Percentiles rank a stretch among this genome's conserved stretches.
These are phyloP conservation scores for Scaptomyza graminum DNA, from an alignment of 1,140 invertebrate genomes.

Conservation along the genomic window DNA sequence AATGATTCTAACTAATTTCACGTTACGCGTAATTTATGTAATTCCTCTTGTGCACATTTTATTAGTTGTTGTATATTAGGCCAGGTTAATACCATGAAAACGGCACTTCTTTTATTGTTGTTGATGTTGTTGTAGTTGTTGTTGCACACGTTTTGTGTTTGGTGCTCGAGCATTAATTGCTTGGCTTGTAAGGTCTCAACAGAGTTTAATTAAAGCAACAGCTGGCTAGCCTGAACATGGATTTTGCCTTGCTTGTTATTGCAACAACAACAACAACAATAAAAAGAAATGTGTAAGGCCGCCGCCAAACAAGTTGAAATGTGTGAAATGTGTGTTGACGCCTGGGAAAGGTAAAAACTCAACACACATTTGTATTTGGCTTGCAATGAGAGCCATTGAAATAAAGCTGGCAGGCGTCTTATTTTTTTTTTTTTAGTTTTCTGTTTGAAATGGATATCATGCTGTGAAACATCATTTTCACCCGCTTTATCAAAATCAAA, in stretches of 20 bases:
- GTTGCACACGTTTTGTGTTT: constrained; percentile 26
- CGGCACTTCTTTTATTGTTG: constrained; percentile 61
- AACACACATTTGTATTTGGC: neutral
- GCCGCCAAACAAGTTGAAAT: constrained; percentile 55
- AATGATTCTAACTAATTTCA: constrained; percentile 73
- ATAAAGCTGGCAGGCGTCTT: neutral
- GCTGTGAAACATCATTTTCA: constrained; percentile 26
- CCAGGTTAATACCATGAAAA: constrained; percentile 35
- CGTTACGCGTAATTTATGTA: constrained; percentile 79
- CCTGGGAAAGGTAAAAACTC: constrained; percentile 56
- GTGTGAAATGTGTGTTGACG: constrained; percentile 71
- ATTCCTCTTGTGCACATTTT: constrained; percentile 69
- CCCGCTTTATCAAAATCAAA: constrained; percentile 5
- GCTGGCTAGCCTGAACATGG: constrained; percentile 40
- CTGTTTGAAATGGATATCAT: constrained; percentile 22
- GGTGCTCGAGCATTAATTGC: constrained; percentile 73
- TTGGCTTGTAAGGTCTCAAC: constrained; percentile 67
- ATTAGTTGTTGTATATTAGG: constrained; percentile 63
- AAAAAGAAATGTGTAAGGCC: constrained; percentile 56
- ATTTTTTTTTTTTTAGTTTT: too few relatives aligned
- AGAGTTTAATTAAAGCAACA: constrained; percentile 78
- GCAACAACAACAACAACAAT: constrained; percentile 65
- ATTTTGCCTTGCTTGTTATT: constrained; percentile 47
- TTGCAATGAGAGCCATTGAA: constrained; percentile 18
- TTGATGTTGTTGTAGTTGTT: constrained; percentile 16